Base-by-base conservation (phyloP, 2,113 vertebrate species). In the Beaufortia kweichowensis region DNA sequence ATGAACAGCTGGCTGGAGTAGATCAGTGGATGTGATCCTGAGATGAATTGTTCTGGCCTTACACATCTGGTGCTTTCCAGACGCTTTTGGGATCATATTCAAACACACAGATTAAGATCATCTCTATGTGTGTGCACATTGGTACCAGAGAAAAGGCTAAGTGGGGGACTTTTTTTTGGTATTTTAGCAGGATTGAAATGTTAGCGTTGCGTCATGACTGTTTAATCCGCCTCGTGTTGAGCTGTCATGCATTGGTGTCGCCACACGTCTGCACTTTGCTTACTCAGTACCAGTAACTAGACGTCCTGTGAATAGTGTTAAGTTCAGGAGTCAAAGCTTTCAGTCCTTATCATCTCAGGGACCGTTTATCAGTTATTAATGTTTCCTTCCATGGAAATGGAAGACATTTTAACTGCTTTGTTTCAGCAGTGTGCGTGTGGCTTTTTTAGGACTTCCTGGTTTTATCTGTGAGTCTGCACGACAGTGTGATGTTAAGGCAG, bases 211-310 rank as follows among this genome's bases (percentile, higher is more conserved):
- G 26, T 61, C 70, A 74, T 39, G 68, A 71, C 43, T 1, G 23
- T 59, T 59, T 74, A 74, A 74, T 74, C 70, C 48, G 17, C 41
- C 70, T 61, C 69, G 9, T 21, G 56, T 29, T 60, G 69, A 73
- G 55, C 55, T 46, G 39, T 73, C 19, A 53, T 46, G 41, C 41
- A 14, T 8, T 9, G 48, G 5, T 53, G 48, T 53, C 19, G 48
- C 19, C 48, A 59, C 24, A 6, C 68, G 39, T 57, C 53, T 61
- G 70, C 3, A 24, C 70, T 46, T 56, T 1, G 6, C 12, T 35
- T 31, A 26, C 43, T 33, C 66, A n/a, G 29, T 35, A 19, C 21
- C n/a, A n/a, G n/a, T 70, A 23, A 70, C 7, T 21, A 21, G 24
- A 29, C 5, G 17, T n/a, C 14, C 21, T 71, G 50, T 28, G 53